Conservation (phyloP, 2,113 vertebrate genomes). For the Hystrix cristata region DNA sequence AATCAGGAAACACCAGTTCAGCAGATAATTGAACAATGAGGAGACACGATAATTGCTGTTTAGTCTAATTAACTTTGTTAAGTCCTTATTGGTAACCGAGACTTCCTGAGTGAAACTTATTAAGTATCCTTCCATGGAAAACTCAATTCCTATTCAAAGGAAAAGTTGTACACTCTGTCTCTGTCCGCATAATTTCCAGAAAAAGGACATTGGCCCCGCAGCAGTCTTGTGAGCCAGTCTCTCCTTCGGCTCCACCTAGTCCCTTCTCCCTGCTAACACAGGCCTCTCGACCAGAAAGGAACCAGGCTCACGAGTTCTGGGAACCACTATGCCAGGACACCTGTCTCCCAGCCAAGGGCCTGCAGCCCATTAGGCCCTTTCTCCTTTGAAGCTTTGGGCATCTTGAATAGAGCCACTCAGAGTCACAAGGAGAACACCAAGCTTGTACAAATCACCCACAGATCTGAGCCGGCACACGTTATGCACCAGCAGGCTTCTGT, state of each 20-base stretch:
- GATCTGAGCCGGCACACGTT: neutral
- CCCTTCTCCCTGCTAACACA: neutral
- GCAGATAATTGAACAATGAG: constrained; percentile 92
- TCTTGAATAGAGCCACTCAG: neutral
- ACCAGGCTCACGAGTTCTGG: neutral
- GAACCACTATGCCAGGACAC: neutral
- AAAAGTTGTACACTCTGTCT: constrained; percentile 46
- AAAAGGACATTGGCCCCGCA: neutral
- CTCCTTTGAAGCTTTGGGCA: neutral
- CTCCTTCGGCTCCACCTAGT: neutral
- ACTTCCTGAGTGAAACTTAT: constrained; percentile 90
- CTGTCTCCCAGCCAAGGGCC: neutral
- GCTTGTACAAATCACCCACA: neutral
- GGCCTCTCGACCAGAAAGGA: neutral
- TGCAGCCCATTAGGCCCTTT: neutral
- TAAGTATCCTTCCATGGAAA: constrained; percentile 86
- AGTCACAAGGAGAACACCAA: neutral
- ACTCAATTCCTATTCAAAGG: constrained; percentile 81
- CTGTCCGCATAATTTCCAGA: neutral
- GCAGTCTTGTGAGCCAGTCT: neutral
- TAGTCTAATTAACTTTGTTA: constrained; percentile 92
- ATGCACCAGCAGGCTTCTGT: neutral
- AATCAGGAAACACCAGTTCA: constrained; percentile 92
- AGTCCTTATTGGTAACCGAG: constrained; percentile 91
- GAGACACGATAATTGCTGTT: constrained; percentile 91